Percentiles rank a stretch among this genome's conserved stretches.
Conservation (phyloP, 1,140 invertebrate genomes). For the Cherax destructor region DNA sequence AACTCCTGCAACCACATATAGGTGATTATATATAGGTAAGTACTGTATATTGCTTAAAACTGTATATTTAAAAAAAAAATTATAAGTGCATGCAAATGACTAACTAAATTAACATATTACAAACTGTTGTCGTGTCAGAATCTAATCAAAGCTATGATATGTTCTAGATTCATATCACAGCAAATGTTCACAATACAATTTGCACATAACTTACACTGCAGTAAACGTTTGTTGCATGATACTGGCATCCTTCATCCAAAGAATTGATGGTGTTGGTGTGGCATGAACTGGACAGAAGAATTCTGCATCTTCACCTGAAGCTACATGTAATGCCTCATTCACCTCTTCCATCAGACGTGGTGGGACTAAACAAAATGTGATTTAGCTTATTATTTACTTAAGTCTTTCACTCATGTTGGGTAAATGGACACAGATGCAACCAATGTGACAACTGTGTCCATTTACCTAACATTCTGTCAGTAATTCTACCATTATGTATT, state of each 20-base stretch:
- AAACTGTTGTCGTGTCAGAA: no score
- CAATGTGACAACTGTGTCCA: no score
- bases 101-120: no score
- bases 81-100: no score
- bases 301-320: constrained; percentile 29
- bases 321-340: constrained; percentile 22
- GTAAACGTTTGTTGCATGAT: constrained; percentile 48
- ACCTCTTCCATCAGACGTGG: constrained; percentile 36
- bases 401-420: no score
- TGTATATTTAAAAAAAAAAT: no score
- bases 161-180: background rate
- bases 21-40: no score
- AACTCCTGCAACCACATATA: no score
- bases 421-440: no score
- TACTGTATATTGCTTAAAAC: no score
- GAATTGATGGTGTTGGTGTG: constrained; percentile 36
- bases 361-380: constrained; percentile 17
- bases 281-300: constrained; percentile 53
- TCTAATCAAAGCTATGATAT: background rate
- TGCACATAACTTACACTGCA: background rate
- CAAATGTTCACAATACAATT: background rate
- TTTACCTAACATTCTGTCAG: no score
- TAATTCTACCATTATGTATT: no score
- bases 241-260: constrained; percentile 55
- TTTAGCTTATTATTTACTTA: background rate